These are phyloP conservation scores for Gobius niger DNA, from an alignment of 2,113 vertebrate genomes.

Conservation along the genomic window DNA sequence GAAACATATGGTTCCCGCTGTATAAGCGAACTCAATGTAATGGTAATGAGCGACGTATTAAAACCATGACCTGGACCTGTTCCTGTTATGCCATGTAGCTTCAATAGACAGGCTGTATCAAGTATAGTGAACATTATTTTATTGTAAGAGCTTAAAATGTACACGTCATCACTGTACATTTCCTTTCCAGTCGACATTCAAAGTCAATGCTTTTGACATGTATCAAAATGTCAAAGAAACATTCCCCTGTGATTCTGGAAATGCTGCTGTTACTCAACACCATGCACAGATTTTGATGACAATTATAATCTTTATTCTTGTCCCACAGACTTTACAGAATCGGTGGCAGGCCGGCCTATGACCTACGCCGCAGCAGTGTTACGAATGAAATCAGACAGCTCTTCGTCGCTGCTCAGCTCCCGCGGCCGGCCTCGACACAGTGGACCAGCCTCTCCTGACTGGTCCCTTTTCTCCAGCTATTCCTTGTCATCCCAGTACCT, in stretches of 20 bases:
- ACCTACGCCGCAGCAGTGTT: conserved; percentile 86
- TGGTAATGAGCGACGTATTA: neutral
- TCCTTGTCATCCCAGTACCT: conserved; percentile 78
- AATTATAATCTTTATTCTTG: conserved; percentile 2
- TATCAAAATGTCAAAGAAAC: neutral
- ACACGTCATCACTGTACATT: neutral
- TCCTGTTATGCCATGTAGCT: neutral
- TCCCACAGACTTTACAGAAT: conserved; percentile 79
- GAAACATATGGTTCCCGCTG: no score
- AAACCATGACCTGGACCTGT: neutral
- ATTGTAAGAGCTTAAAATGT: neutral
- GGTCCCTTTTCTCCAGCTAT: conserved; percentile 79
- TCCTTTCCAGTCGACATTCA: neutral
- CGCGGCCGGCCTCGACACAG: conserved; percentile 77
- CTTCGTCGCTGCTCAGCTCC: conserved; percentile 77
- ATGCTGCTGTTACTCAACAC: no score
- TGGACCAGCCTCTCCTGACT: conserved; percentile 74
- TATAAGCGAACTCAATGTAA: neutral
- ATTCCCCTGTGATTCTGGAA: no score
- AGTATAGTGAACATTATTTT: neutral
- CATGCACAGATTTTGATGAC: neutral
- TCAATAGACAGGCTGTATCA: neutral
- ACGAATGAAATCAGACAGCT: conserved; percentile 85
- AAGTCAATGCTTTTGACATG: neutral
- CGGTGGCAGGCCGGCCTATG: conserved; percentile 80